A percentile compares a stretch with the other conserved stretches of the same genome.
phyloP scores from a whole-genome alignment of 2,797 vertebrate genomes.

The Atherinosoma microstoma region DNA sequence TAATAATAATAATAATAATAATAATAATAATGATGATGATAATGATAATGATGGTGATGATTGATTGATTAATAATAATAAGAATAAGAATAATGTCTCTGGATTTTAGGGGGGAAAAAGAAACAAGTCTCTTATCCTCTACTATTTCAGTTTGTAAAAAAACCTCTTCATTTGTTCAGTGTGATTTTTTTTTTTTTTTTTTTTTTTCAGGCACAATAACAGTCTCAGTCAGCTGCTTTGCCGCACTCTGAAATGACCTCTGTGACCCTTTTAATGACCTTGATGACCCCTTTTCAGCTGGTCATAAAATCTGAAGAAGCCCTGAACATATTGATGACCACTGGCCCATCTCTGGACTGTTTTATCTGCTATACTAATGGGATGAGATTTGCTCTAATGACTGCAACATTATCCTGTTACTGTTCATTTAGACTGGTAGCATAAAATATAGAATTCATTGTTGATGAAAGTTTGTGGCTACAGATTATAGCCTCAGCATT shows the following conservation, averaged over 20 bases:
- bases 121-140: too few species aligned
- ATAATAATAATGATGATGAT: too few species aligned
- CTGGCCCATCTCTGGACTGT: conserved; percentile 56
- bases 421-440: conserved; percentile 4
- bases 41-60: too few species aligned
- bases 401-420: conserved; percentile 8
- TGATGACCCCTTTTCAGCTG: conserved; percentile 60
- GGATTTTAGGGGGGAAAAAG: too few species aligned
- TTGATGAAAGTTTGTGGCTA: neutral
- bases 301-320: conserved; percentile 61
- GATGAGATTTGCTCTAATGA: conserved; percentile 6
- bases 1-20: too few species aligned
- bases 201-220: neutral
- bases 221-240: conserved; percentile 5
- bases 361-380: conserved; percentile 14
- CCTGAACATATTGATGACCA: conserved; percentile 50
- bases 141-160: too few species aligned
- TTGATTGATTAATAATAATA: too few species aligned
- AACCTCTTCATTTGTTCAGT: neutral
- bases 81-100: too few species aligned
- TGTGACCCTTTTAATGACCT: conserved; percentile 65
- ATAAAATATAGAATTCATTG: neutral
- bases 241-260: conserved; percentile 41
- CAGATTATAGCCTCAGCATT: conserved; percentile 5
- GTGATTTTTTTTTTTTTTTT: too few species aligned